Percentiles rank a stretch among this genome's conserved stretches.
Evolutionary conservation across 2,797 vertebrate species (phyloP).

Genomic region (Aldrovandia affinis): DNA sequence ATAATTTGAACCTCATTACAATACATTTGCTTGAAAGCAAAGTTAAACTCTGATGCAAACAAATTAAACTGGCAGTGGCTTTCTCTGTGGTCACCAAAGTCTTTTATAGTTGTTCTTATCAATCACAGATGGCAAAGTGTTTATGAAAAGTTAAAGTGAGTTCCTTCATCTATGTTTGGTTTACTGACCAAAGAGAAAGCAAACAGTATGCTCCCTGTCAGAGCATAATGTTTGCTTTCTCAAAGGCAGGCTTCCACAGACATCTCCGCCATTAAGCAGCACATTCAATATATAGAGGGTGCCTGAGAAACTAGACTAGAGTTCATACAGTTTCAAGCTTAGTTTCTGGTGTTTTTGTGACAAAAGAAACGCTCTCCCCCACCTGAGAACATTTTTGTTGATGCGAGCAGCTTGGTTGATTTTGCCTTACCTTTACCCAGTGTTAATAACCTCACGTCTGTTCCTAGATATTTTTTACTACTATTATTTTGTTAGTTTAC

Average conservation of each 20-base stretch:
- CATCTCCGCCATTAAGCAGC: background rate
- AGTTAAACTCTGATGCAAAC: background rate
- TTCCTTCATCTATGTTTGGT: background rate
- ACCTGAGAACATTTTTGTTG: background rate
- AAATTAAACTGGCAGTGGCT: slow-evolving; percentile 32
- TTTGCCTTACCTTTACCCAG: slow-evolving; percentile 1
- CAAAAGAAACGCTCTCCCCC: background rate
- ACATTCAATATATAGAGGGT: background rate
- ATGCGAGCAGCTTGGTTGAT: background rate
- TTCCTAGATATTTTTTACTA: background rate
- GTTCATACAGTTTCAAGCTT: background rate
- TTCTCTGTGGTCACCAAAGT: slow-evolving; percentile 72
- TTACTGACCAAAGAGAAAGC: too few relatives aligned
- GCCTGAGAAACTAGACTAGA: background rate
- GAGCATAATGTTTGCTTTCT: background rate
- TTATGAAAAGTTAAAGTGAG: background rate
- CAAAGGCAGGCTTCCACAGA: background rate
- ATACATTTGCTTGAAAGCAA: slow-evolving; percentile 1
- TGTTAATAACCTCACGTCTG: background rate
- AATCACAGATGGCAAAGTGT: slow-evolving; percentile 22
- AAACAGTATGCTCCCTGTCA: too few relatives aligned
- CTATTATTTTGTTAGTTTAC: too few relatives aligned
- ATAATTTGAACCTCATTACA: background rate
- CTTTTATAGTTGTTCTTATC: slow-evolving; percentile 48
- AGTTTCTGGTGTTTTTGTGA: too few relatives aligned